Evolutionary conservation across 1,140 invertebrate genomes (phyloP), one percentile per base, ranked within the genome.

Genomic region (Phortica variegata): DNA sequence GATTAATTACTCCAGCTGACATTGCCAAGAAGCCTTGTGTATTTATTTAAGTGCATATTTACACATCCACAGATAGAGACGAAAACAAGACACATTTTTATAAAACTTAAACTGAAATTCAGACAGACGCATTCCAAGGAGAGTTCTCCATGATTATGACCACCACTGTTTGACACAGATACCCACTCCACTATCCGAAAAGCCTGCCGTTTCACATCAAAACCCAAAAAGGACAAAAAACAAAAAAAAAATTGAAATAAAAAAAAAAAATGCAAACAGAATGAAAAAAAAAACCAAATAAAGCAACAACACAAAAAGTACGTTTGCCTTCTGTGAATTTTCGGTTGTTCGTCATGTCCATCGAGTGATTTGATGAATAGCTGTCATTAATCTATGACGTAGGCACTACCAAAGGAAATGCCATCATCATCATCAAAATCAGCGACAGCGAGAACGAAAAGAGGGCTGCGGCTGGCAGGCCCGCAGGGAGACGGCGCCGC

Each of bases 371-470:
- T 75, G 73, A 75, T 73, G 73, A 61, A 75, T 75, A 63, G 73
- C 73, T 65, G 69, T 60, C 72, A 75, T 75, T 75, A 75, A 75
- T 75, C 73, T 73, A 75, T 75, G 73, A 75, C 73, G 70, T 75
- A 75, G 69, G 61, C 72, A 75, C 68, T 74, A 73, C 61, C 68
- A 65, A 72, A 72, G 68, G 60, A 72, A 72, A 72, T 72, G 63
- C 65, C 65, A 70, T 68, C 63, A 68, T 26, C 23, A 26, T 68
- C 63, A 68, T 68, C 63, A 68, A 68, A 68, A 65, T 62, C 66
- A 70, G 49, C 65, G 49, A 66, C 58, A 42, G 40, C 40, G 39
- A 50, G 46, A 53, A 41, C 47, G 38, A 42, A 33, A 41, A 43
- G 51, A 45, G 37, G 34, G 46, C 40, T 4, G 19, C 47, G 13